These are phyloP conservation scores for Megalops atlanticus DNA, from an alignment of 2,113 vertebrate genomes.

Conservation along the genomic window DNA sequence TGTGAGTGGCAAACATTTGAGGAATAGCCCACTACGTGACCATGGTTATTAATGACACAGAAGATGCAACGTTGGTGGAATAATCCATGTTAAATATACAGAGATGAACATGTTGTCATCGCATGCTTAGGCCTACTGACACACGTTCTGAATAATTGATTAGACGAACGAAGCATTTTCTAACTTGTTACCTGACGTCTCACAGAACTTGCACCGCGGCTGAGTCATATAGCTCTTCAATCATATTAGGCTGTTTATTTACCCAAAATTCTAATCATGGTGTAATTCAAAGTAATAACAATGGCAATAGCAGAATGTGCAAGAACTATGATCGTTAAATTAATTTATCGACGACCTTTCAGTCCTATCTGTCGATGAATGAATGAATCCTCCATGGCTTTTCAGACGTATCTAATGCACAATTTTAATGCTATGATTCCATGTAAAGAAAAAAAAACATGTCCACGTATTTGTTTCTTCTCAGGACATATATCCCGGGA, in stretches of 20 bases:
- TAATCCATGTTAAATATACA: slow-evolving; percentile 20
- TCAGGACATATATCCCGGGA: no score
- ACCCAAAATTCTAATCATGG: background rate
- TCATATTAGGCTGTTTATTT: no score
- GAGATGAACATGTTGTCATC: slow-evolving; percentile 23
- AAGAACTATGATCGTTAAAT: background rate
- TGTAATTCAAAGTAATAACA: background rate
- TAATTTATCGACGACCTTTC: background rate
- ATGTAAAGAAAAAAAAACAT: no score
- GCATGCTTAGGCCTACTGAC: slow-evolving; percentile 15
- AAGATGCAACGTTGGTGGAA: slow-evolving; percentile 34
- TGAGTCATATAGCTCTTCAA: no score
- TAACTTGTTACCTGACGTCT: slow-evolving; percentile 19
- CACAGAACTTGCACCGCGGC: background rate
- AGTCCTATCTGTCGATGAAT: background rate
- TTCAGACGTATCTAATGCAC: no score
- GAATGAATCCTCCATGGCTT: background rate
- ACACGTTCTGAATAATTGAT: background rate
- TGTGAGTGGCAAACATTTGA: slow-evolving; percentile 43
- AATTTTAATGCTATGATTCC: no score
- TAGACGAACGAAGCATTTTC: slow-evolving; percentile 19
- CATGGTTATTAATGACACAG: slow-evolving; percentile 51
- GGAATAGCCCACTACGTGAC: slow-evolving; percentile 44
- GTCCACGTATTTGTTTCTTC: no score
- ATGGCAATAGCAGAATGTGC: background rate